Evolutionary conservation across 2,888 invertebrate species (phyloP).

Genomic region (Drosophila peninsularis): DNA sequence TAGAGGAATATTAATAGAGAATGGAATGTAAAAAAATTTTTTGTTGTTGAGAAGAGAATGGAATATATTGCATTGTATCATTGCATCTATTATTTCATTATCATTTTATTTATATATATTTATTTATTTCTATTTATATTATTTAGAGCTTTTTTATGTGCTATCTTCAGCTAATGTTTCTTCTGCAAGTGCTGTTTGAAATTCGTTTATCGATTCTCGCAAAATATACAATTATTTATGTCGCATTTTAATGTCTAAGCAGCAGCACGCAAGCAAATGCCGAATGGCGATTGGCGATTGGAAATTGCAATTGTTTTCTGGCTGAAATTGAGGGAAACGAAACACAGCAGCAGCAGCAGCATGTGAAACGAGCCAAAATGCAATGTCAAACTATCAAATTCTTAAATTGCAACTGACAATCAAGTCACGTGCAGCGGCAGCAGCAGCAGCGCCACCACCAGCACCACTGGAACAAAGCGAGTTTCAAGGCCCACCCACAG

Average conservation of each 20-base stretch:
- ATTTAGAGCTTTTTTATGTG: not conserved
- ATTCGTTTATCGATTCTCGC: slow-evolving; percentile 39
- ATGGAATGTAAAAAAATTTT: no score
- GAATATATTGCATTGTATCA: no score
- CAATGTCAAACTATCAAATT: slow-evolving; percentile 81
- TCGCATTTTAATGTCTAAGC: slow-evolving; percentile 59
- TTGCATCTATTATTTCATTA: no score
- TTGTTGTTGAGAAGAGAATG: no score
- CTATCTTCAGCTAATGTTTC: slow-evolving; percentile 1
- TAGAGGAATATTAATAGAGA: no score
- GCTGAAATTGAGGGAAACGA: slow-evolving; percentile 12
- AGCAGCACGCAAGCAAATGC: slow-evolving; percentile 46
- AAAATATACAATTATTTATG: slow-evolving; percentile 60
- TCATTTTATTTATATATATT: no score
- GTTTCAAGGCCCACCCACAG: slow-evolving; percentile 4
- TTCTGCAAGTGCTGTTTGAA: slow-evolving; percentile 26
- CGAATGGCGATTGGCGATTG: slow-evolving; percentile 20
- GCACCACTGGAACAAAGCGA: slow-evolving; percentile 25
- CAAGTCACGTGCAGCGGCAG: slow-evolving; percentile 68
- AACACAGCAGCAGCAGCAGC: slow-evolving; percentile 17
- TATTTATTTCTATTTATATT: not conserved
- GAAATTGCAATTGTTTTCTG: slow-evolving; percentile 15
- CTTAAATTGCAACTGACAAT: slow-evolving; percentile 81
- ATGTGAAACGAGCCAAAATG: slow-evolving; percentile 68
- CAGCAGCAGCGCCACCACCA: slow-evolving; percentile 9